Percentiles rank a stretch among this genome's conserved stretches.
phyloP scores from a whole-genome alignment of 1,140 invertebrate genomes.

The Spodoptera litura region DNA sequence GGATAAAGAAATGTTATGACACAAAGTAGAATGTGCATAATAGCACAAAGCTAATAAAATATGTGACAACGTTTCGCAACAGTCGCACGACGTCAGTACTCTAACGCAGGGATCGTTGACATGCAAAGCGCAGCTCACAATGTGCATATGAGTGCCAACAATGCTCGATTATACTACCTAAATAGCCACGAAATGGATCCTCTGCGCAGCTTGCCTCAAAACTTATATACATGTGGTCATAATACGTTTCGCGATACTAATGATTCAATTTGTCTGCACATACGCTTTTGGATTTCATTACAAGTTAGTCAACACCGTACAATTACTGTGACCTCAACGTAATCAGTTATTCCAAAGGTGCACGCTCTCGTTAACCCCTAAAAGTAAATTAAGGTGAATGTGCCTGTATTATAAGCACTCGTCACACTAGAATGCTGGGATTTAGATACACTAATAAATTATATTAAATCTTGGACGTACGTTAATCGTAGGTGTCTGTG shows the following conservation, averaged over 20 bases:
- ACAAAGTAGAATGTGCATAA: not conserved
- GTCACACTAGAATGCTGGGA: not conserved
- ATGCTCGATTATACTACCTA: constrained; percentile 32
- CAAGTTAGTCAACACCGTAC: constrained; percentile 15
- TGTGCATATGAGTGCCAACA: constrained; percentile 33
- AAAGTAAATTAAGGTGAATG: constrained; percentile 21
- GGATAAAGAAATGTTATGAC: not conserved
- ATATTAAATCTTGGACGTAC: not conserved
- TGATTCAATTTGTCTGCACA: constrained; percentile 22
- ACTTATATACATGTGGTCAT: constrained; percentile 16
- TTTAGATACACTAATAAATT: not conserved
- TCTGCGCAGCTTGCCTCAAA: constrained; percentile 26
- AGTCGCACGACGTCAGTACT: constrained; percentile 4
- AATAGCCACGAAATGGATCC: constrained; percentile 30
- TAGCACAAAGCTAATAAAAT: constrained; percentile 13
- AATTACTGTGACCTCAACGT: constrained; percentile 1
- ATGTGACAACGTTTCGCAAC: constrained; percentile 8
- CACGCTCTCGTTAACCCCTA: constrained; percentile 13
- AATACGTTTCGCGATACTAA: constrained; percentile 9
- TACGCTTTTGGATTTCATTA: not conserved
- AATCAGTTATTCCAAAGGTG: constrained; percentile 13
- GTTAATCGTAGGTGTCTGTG: too few species aligned
- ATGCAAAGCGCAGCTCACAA: constrained; percentile 30
- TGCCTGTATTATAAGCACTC: constrained; percentile 2
- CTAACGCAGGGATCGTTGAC: constrained; percentile 32